These are phyloP conservation scores for Corbicula japonica DNA, from an alignment of 2,888 invertebrate species.

Conservation along the genomic window DNA sequence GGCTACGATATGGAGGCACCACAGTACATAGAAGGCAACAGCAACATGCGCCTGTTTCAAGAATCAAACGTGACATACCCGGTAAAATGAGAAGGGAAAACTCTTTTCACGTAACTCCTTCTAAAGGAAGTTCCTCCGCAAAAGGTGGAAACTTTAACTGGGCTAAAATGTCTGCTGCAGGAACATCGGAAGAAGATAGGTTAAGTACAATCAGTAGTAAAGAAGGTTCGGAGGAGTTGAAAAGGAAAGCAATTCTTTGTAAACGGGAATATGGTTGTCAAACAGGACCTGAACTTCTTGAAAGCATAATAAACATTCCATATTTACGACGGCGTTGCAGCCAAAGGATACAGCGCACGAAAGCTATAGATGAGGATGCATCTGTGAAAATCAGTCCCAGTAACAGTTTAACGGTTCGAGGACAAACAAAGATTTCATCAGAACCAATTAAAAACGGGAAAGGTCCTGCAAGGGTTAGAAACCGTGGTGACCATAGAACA, in stretches of 20 bases:
- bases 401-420: slow-evolving; percentile 57
- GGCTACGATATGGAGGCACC: slow-evolving; percentile 50
- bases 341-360: slow-evolving; percentile 52
- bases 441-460: slow-evolving; percentile 44
- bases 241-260: slow-evolving; percentile 50
- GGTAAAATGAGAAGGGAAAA: slow-evolving; percentile 66
- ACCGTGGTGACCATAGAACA: slow-evolving; percentile 31
- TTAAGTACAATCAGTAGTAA: slow-evolving; percentile 70
- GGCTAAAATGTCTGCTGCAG: slow-evolving; percentile 64
- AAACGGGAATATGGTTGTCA: slow-evolving; percentile 70
- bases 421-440: slow-evolving; percentile 27
- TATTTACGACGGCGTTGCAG: slow-evolving; percentile 56
- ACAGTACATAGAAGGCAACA: slow-evolving; percentile 22
- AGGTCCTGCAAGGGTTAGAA: slow-evolving; percentile 17
- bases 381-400: slow-evolving; percentile 55
- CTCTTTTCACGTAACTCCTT: slow-evolving; percentile 68
- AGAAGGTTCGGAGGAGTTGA: slow-evolving; percentile 65
- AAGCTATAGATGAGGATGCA: slow-evolving; percentile 53
- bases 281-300: slow-evolving; percentile 71
- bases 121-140: slow-evolving; percentile 25
- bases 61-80: slow-evolving; percentile 33
- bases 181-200: slow-evolving; percentile 65
- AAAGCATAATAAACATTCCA: slow-evolving; percentile 55
- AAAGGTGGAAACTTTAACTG: slow-evolving; percentile 66
- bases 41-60: slow-evolving; percentile 44